Base-by-base conservation (phyloP, 2,797 vertebrate species). In the Anomalospiza imberbis region DNA sequence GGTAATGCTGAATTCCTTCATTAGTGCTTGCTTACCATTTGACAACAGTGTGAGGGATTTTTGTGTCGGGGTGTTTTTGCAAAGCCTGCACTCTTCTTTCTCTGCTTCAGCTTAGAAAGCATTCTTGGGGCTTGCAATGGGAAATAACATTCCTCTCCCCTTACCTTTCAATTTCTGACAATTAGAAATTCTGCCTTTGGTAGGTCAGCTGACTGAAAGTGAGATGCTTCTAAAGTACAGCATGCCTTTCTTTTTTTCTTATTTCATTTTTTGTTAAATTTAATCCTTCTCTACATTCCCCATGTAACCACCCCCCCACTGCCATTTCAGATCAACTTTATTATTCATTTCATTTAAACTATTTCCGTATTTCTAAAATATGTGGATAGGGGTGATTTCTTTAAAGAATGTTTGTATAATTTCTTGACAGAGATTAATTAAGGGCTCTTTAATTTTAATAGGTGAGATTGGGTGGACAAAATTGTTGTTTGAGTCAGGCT, bases 1-100 rank as follows among this genome's bases (percentile, higher is more conserved):
- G 98, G 98, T 98, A 98, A 98, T 98, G 97, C 98, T 96, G 95
- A 97, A 97, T 98, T 98, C 96, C 88, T 97, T 97, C 95, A 61
- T 96, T 93, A 94, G 89, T 87, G 75, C 67, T 95, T 92, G 88
- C 91, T 96, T 95, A 42, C 92, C 32, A 5, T 95, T 94, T 97
- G 86, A 68, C 83, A 88, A 75, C 87, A 96, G 92, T 54, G 67
- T 81, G 85, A 86, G 87, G 78, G 53, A 88, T 86, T 95, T 89
- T 82, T 62, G 29, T 86, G 28, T 60, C 0, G 32, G 84, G 91
- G 65, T 94, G 84, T 91, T 94, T 95, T 88, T 84, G 89, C 91
- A 79, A 88, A 96, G 87, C 84, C 92, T 84, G 42, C 88, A 40
- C 54, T 94, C 91, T 88, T 73, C 62, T 90, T 89, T 65, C 17